Conservation (phyloP, 2,888 invertebrate species). For the Chironomus tentans region DNA sequence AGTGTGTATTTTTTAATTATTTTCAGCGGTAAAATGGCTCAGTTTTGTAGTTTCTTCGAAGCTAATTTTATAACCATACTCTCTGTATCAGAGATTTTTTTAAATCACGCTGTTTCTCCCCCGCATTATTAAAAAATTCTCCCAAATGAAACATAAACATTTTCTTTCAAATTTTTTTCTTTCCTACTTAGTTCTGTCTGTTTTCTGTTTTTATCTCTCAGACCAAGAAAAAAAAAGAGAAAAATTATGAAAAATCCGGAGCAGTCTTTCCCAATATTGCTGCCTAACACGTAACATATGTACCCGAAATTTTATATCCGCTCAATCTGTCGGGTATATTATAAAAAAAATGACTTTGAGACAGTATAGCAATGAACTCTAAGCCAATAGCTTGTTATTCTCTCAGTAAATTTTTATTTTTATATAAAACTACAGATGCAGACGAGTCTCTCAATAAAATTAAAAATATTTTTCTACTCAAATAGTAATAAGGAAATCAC, state of each 20-base stretch:
- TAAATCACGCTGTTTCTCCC: slow-evolving; percentile 12
- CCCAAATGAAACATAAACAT: slow-evolving; percentile 10
- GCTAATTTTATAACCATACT: slow-evolving; percentile 15
- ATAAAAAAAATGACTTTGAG: neutral
- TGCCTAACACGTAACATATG: neutral
- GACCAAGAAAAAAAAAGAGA: too few species aligned
- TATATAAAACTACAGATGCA: too few species aligned
- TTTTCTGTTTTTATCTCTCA: neutral
- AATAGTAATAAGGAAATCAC: neutral
- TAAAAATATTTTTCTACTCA: too few species aligned
- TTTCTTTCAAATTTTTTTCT: neutral
- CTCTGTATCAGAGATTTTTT: neutral
- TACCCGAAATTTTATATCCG: neutral
- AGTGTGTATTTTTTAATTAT: slow-evolving; percentile 9
- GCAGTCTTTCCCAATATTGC: neutral
- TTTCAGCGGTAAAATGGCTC: neutral
- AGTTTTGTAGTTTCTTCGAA: slow-evolving; percentile 9
- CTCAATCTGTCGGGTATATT: neutral
- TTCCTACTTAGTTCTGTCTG: too few species aligned
- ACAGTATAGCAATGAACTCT: neutral
- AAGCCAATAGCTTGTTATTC: too few species aligned
- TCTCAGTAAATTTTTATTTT: too few species aligned
- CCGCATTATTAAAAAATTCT: neutral
- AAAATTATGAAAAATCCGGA: too few species aligned
- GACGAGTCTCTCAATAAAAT: too few species aligned